Base-by-base conservation (phyloP, 2,113 vertebrate species). In the Saccopteryx leptura region DNA sequence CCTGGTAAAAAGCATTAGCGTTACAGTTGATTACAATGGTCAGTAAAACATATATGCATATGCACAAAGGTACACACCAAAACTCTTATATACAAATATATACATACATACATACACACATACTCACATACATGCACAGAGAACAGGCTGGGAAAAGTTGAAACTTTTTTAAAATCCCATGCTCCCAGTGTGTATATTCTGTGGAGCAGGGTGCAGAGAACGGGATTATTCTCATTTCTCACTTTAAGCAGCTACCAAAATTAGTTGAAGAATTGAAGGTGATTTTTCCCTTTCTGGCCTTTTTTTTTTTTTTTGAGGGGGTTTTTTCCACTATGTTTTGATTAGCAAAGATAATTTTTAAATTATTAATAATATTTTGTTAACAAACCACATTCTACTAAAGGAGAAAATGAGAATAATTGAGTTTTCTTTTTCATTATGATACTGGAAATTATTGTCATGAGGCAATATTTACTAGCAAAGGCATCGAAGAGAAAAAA, bases 311-410 rank as follows among this genome's bases (percentile, higher is more conserved):
- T 15, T 24, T 46, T 66, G n/a, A n/a, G n/a, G n/a, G n/a, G 0
- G 0, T 31, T 78, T 71, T 81, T 87, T 50, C 18, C 9, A 58
- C 28, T 81, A 71, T 78, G 56, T 78, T 91, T 96, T 33, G 83
- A 87, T 26, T 54, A 90, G 88, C 17, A 61, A 93, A 86, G 11
- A 94, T 39, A 69, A 50, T 7, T 68, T 85, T 90, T 88, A 80
- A 89, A 86, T 85, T 72, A 92, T 82, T 87, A 82, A 63, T 69
- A 87, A 87, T 74, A 95, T 91, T 19, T 54, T 9, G 2, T 79
- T 68, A 97, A 78, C 28, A 95, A 96, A 60, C 1, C 50, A 87
- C 92, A 91, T 88, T 87, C 48, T 82, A 69, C 69, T 94, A 72
- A 93, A 61, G 39, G 31, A 96, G 24, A 66, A 93, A 65, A 82